Base-by-base conservation (phyloP, 1,140 invertebrate genomes). In the Drosophila guanche region DNA sequence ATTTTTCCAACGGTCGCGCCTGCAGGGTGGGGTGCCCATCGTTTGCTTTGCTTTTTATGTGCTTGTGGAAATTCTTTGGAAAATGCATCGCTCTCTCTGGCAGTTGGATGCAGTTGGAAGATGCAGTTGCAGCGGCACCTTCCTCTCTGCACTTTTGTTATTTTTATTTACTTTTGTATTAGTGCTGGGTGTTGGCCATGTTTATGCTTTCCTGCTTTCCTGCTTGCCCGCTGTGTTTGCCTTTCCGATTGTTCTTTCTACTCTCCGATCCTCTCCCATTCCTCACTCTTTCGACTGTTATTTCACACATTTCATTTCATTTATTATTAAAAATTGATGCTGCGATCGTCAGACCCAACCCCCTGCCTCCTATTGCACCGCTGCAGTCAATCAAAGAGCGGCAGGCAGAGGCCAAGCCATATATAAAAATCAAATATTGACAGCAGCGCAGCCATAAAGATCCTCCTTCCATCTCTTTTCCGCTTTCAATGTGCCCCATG, bases 351-450 rank as follows among this genome's bases (percentile, higher is more conserved):
- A 37, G 6, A 29, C 27, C 27, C 6, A 7, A 10, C 1, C 33
- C 33, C 33, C 33, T 10, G 4, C 10, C 33, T 7, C 27, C 33
- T 4, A 1, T 3, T 10, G 10, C 7, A 3, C 7, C 7, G 8
- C 3, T 8, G 29, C 29, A 33, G 7, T 8, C 7, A 3, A 8
- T 8, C 29, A 33, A 10, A 33, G 29, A 20, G 16, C 16, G 16
- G 16, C 16, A 10, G 23, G 23, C 58, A 29, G 7, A 66, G 60
- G 20, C 60, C 56, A 51, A 55, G 68, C 69, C 79, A 75, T 83
- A 84, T 70, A 83, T 84, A 79, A 84, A 79, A 79, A 79, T 84
- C 79, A 85, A 84, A 83, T 83, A 83, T 84, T 83, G 79, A 83
- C 79, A 84, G 71, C 63, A 52, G 29, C 22, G 33, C 48, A 8